Evolutionary conservation across 2,113 vertebrate species (phyloP).

Genomic region (Podilymbus podiceps): DNA sequence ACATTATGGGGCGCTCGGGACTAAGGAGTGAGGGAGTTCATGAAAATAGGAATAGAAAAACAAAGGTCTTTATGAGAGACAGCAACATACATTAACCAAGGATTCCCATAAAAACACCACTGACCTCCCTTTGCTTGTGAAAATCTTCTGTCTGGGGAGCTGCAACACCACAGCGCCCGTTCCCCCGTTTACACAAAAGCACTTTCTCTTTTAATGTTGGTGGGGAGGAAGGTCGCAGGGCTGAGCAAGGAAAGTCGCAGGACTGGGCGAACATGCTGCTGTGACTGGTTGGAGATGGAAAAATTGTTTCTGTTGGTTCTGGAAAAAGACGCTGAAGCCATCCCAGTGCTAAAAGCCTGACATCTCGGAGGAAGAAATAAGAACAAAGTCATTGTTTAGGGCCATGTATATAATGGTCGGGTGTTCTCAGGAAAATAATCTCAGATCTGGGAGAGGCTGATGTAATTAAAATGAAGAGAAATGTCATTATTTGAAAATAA

Average conservation of each 20-base stretch:
- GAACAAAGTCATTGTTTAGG: neutral
- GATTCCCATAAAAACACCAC: neutral
- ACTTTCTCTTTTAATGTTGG: neutral
- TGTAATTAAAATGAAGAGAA: neutral
- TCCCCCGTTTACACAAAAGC: neutral
- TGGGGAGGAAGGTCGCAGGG: neutral
- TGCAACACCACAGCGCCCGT: neutral
- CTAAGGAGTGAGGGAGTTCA: neutral
- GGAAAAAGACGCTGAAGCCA: neutral
- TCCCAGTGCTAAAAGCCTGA: neutral
- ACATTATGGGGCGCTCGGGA: neutral
- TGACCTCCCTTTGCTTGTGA: neutral
- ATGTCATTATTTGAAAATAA: accelerated
- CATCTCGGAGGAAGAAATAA: neutral
- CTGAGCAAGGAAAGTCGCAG: neutral
- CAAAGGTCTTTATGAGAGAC: neutral
- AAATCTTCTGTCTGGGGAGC: neutral
- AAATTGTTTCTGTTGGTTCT: neutral
- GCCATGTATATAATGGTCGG: neutral
- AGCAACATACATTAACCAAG: neutral
- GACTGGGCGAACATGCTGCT: neutral
- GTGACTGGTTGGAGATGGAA: neutral
- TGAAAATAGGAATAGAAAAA: neutral
- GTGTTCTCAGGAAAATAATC: neutral
- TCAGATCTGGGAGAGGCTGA: neutral